phyloP scores from a whole-genome alignment of 2,113 vertebrate species.

The Macroglossus sobrinus region DNA sequence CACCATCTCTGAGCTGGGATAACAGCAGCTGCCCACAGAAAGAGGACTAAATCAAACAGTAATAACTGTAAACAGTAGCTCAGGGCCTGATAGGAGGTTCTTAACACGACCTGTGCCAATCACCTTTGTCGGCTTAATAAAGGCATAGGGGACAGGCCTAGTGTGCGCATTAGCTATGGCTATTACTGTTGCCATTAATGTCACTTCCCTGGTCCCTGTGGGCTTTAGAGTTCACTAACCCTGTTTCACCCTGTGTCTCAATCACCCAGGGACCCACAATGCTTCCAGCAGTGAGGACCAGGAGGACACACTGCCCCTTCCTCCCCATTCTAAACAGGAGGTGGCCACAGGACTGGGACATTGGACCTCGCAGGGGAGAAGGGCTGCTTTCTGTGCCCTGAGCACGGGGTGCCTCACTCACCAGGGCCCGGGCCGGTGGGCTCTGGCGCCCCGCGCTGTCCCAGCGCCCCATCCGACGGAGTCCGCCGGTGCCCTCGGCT shows the following conservation, averaged over 20 bases:
- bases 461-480: conserved; percentile 89
- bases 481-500: conserved; percentile 89
- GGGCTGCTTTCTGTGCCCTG: not conserved
- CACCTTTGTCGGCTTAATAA: not conserved
- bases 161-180: accelerated
- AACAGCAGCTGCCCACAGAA: accelerated
- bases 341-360: not conserved
- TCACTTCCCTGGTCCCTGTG: not conserved
- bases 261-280: not conserved
- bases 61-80: not conserved
- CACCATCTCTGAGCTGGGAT: not conserved
- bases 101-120: not conserved
- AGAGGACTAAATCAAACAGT: no score
- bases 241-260: not conserved
- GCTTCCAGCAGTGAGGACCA: not conserved
- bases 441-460: conserved; percentile 75
- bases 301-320: not conserved
- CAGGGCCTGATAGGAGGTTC: accelerated
- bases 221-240: not conserved
- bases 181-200: accelerated
- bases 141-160: not conserved
- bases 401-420: conserved; percentile 1
- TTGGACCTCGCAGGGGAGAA: accelerated
- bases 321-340: not conserved
- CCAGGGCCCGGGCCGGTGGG: not conserved